A percentile compares a stretch with the other conserved stretches of the same genome.
Conservation (phyloP, 2,797 vertebrate species). For the Pseudomugil gertrudae region DNA sequence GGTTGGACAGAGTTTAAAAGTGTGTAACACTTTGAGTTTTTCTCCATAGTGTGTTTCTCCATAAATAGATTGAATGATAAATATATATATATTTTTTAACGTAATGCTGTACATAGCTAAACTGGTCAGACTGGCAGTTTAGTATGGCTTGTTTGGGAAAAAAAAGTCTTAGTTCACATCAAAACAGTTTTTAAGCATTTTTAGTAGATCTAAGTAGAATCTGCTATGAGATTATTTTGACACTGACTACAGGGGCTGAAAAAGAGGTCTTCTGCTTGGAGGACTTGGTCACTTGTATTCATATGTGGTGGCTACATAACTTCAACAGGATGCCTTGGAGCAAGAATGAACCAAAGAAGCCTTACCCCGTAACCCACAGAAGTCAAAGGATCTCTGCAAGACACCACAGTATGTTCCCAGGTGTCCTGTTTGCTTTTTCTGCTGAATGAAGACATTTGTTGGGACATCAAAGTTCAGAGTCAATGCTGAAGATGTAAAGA, state of each 20-base stretch:
- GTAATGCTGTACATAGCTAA: not conserved
- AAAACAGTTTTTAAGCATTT: not conserved
- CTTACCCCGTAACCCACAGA: not conserved
- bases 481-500: not conserved
- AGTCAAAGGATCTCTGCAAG: too few species aligned
- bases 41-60: not conserved
- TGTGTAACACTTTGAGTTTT: not conserved
- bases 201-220: not conserved
- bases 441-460: not conserved
- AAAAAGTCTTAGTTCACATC: too few species aligned
- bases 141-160: too few species aligned
- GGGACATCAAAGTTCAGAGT: not conserved
- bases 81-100: too few species aligned
- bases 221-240: not conserved
- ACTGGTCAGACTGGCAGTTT: too few species aligned
- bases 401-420: not conserved
- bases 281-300: too few species aligned
- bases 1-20: conserved; percentile 32
- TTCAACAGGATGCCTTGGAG: not conserved
- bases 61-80: not conserved
- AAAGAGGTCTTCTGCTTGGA: not conserved
- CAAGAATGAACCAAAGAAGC: not conserved
- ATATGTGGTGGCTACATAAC: too few species aligned
- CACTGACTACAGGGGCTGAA: not conserved
- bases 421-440: not conserved